Percentiles rank a stretch among this genome's conserved stretches.
These are phyloP conservation scores for Drosophila borealis DNA, from an alignment of 2,888 invertebrate species.

Conservation along the genomic window DNA sequence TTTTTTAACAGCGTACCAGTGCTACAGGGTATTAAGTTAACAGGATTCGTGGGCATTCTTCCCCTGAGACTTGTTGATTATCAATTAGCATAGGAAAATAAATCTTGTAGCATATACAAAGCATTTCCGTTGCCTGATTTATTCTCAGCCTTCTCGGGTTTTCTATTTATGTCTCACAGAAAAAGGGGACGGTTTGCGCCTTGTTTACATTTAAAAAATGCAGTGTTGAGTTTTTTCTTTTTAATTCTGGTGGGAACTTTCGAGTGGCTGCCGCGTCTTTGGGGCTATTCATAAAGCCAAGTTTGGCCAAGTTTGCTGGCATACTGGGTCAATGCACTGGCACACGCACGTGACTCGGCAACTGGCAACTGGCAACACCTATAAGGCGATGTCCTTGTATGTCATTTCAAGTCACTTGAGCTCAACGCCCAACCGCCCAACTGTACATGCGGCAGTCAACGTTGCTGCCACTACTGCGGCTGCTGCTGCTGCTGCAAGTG, in stretches of 20 bases:
- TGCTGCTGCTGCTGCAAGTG: slow-evolving; percentile 49
- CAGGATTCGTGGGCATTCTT: not conserved
- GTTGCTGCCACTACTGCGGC: slow-evolving; percentile 1
- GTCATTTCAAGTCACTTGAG: slow-evolving; percentile 76
- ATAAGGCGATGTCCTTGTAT: slow-evolving; percentile 65
- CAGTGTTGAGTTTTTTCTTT: slow-evolving; percentile 1
- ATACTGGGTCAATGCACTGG: slow-evolving; percentile 67
- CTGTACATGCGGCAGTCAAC: not conserved
- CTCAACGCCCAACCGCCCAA: slow-evolving; percentile 37
- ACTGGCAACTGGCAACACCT: slow-evolving; percentile 51
- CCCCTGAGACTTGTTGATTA: slow-evolving; percentile 45
- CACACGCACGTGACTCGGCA: slow-evolving; percentile 68
- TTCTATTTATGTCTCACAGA: slow-evolving; percentile 8
- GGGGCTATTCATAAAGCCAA: slow-evolving; percentile 47
- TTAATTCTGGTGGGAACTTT: slow-evolving; percentile 7
- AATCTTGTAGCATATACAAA: slow-evolving; percentile 29
- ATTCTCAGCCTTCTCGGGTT: slow-evolving; percentile 8
- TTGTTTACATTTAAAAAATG: slow-evolving; percentile 31
- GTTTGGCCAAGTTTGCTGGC: slow-evolving; percentile 50
- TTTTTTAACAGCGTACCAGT: too few relatives aligned
- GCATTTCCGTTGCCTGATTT: slow-evolving; percentile 21
- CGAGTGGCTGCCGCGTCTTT: slow-evolving; percentile 45
- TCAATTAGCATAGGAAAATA: slow-evolving; percentile 42
- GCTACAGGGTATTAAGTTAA: slow-evolving; percentile 20
- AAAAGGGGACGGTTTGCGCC: slow-evolving; percentile 17